Conservation (phyloP, 2,888 invertebrate species). For the Chaetogeoica ovagalla region DNA sequence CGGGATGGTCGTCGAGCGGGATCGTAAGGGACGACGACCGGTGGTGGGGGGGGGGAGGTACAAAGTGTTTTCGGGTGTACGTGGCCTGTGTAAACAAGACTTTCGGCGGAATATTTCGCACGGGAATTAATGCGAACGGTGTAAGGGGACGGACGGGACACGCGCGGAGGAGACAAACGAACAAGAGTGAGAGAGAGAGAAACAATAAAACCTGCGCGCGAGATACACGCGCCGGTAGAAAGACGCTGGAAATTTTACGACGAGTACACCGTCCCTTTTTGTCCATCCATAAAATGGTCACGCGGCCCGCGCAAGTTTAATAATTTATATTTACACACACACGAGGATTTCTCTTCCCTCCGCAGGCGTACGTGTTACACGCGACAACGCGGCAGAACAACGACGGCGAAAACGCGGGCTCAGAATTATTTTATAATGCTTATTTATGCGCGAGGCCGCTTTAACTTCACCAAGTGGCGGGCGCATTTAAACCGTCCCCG, state of each 20-base stretch:
- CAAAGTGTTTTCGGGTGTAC: constrained; percentile 52
- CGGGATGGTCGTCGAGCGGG: not conserved
- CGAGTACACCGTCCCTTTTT: constrained; percentile 39
- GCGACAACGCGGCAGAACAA: not conserved
- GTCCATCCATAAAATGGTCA: constrained; percentile 53
- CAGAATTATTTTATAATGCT: constrained; percentile 53
- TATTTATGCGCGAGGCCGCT: constrained; percentile 52
- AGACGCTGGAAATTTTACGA: constrained; percentile 34
- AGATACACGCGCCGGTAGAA: not conserved
- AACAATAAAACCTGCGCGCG: constrained; percentile 39
- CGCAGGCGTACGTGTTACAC: too few species aligned
- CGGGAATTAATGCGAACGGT: constrained; percentile 49
- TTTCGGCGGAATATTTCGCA: constrained; percentile 48
- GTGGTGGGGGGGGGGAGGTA: not conserved
- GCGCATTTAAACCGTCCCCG: constrained; percentile 38
- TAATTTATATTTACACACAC: constrained; percentile 50
- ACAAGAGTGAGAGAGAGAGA: too few species aligned
- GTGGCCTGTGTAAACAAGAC: constrained; percentile 51
- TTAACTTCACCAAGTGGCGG: constrained; percentile 19
- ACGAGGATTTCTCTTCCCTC: constrained; percentile 28
- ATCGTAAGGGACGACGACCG: not conserved
- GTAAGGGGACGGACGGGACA: constrained; percentile 17
- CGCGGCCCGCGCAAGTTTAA: constrained; percentile 41
- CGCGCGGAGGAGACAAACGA: too few species aligned
- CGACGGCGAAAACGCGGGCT: not conserved